Evolutionary conservation across 2,113 vertebrate species (phyloP).

Genomic region (Oreochromis spilurus): DNA sequence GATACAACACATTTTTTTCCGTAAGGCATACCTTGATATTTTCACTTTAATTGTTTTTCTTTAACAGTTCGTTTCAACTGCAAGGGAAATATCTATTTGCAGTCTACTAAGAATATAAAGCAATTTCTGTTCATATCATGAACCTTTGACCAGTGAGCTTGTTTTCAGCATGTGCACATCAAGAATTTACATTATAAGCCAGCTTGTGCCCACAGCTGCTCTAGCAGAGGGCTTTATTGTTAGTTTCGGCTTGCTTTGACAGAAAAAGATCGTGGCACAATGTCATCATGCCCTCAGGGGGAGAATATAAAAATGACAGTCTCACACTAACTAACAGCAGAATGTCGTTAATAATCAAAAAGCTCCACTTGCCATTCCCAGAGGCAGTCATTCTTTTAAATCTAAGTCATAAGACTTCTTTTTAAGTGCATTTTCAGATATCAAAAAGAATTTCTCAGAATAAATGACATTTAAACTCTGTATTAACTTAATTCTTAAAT

Average conservation of each 20-base stretch:
- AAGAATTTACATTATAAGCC: neutral
- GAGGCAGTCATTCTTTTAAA: constrained; percentile 25
- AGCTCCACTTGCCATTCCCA: constrained; percentile 10
- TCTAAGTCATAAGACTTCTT: neutral
- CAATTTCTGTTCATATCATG: neutral
- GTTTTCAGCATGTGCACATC: neutral
- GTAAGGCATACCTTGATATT: constrained; percentile 24
- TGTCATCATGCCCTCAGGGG: neutral
- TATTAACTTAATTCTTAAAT: constrained; percentile 9
- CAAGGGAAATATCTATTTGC: neutral
- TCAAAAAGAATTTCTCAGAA: constrained; percentile 4
- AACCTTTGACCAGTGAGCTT: neutral
- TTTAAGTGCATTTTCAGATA: constrained; percentile 6
- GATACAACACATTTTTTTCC: neutral
- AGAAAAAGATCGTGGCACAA: neutral
- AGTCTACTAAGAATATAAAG: neutral
- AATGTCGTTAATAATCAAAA: constrained; percentile 28
- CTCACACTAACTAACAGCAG: constrained; percentile 14
- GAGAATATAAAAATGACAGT: constrained; percentile 17
- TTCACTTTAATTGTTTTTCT: constrained; percentile 17
- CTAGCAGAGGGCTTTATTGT: neutral
- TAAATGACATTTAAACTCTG: constrained; percentile 12
- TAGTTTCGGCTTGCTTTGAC: constrained; percentile 8
- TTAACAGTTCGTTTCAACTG: neutral
- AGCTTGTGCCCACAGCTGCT: neutral